Base-by-base conservation (phyloP, 2,113 vertebrate species). In the Colinus virginianus region DNA sequence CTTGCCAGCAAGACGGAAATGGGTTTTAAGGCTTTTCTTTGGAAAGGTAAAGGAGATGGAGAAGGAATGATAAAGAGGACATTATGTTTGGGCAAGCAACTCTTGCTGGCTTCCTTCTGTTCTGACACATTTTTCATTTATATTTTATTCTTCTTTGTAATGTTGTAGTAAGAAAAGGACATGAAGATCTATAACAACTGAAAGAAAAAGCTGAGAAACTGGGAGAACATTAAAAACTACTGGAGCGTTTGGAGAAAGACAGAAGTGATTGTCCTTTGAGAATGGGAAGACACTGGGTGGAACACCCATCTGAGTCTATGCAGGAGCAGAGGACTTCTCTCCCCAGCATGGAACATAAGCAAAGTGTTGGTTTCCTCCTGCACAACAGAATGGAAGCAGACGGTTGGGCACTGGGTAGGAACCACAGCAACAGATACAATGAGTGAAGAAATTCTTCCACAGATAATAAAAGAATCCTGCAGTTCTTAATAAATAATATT, bases 191-290 rank as follows among this genome's bases (percentile, higher is more conserved):
- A 75, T 76, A 75, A 87, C 87, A 94, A 79, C 12, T 51, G 30
- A n/a, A 58, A n/a, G 17, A 48, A 84, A 78, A 87, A 12, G 21
- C 28, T 64, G 51, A 84, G 78, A 90, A 66, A 95, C 78, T 16
- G 38, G 51, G 16, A 94, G 56, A 84, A 87, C 86, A 92, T 78
- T 94, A 82, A 68, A 94, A 90, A 68, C 28, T 69, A 36, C 53
- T 90, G 42, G 75, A 81, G 67, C 15, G 1, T 92, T 76, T 85
- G 59, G 45, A 59, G 22, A 62, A 83, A 84, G 63, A 94, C 32
- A 66, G 45, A 66, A 53, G 6, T n/a, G 42, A 74, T 74, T 55
- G 2, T 89, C 80, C 23, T 34, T 67, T 78, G 64, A 74, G 69
- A 91, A 2, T 3, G 36, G 34, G 45, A 81, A 95, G 61, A 49